phyloP scores from a whole-genome alignment of 2,888 invertebrate genomes.

The Choristoneura rosaceana region DNA sequence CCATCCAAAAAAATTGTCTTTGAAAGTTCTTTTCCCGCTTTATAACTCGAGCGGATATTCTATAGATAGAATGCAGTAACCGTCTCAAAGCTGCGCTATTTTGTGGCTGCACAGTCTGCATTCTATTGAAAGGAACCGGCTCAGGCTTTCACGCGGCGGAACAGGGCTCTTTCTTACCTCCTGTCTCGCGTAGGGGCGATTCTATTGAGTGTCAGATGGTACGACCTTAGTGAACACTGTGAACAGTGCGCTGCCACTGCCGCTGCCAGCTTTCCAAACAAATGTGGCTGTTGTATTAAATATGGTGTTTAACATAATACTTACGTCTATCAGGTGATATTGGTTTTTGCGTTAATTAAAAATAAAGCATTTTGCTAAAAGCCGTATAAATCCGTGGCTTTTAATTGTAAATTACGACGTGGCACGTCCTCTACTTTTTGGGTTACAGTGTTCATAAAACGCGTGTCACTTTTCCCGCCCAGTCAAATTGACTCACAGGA shows the following conservation, averaged over 20 bases:
- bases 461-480: conserved; percentile 44
- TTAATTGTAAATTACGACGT: background rate
- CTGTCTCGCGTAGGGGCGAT: conserved; percentile 57
- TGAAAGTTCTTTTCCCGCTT: conserved; percentile 46
- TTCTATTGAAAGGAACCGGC: conserved; percentile 63
- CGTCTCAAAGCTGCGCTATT: conserved; percentile 54
- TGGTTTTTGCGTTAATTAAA: background rate
- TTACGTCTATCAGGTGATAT: background rate
- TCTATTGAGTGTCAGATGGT: conserved; percentile 64
- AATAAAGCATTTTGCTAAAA: background rate
- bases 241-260: conserved; percentile 44
- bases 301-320: background rate
- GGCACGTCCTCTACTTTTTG: background rate
- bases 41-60: conserved; percentile 59
- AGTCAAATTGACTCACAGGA: conserved; percentile 48
- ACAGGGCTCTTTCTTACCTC: conserved; percentile 67
- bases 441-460: background rate
- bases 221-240: conserved; percentile 59
- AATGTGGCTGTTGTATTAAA: background rate
- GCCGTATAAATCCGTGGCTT: background rate
- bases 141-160: conserved; percentile 68
- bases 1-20: conserved; percentile 47
- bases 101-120: conserved; percentile 52
- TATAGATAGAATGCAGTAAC: conserved; percentile 56
- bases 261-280: conserved; percentile 15